These are phyloP conservation scores for Aspidapion aeneum DNA, from an alignment of 2,888 invertebrate species.

Conservation along the genomic window DNA sequence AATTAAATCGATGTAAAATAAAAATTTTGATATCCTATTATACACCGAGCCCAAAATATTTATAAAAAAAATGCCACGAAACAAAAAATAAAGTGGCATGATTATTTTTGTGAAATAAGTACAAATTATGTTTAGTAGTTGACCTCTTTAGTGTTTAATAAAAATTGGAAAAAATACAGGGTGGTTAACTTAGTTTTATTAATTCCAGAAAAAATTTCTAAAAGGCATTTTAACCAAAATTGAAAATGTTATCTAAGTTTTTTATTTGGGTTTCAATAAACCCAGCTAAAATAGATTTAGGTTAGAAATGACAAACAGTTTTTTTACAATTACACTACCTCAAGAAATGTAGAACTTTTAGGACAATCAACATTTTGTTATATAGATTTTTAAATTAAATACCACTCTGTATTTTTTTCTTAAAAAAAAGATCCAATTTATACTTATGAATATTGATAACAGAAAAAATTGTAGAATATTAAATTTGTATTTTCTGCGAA, in stretches of 20 bases:
- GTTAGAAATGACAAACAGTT: too few relatives aligned
- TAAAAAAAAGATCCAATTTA: not conserved
- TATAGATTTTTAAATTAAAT: not conserved
- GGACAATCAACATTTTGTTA: not conserved
- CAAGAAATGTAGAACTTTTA: not conserved
- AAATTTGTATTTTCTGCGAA: not conserved
- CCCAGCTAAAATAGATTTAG: too few relatives aligned
- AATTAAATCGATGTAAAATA: not conserved
- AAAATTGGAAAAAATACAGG: not conserved
- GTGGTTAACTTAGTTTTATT: too few relatives aligned
- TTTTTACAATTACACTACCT: too few relatives aligned
- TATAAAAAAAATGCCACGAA: not conserved
- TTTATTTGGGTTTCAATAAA: too few relatives aligned
- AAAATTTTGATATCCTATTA: not conserved
- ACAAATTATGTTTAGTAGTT: conserved; percentile 2
- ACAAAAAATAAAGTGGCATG: not conserved
- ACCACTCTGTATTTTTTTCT: not conserved
- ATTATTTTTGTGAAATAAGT: conserved; percentile 2
- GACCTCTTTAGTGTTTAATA: not conserved
- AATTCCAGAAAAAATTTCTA: too few relatives aligned
- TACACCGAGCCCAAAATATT: not conserved
- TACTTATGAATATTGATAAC: not conserved
- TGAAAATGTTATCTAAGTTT: too few relatives aligned
- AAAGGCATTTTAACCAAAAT: too few relatives aligned
- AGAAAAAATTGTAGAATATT: not conserved